Base-by-base conservation (phyloP, 1,140 invertebrate species). In the Melanaphis sacchari region DNA sequence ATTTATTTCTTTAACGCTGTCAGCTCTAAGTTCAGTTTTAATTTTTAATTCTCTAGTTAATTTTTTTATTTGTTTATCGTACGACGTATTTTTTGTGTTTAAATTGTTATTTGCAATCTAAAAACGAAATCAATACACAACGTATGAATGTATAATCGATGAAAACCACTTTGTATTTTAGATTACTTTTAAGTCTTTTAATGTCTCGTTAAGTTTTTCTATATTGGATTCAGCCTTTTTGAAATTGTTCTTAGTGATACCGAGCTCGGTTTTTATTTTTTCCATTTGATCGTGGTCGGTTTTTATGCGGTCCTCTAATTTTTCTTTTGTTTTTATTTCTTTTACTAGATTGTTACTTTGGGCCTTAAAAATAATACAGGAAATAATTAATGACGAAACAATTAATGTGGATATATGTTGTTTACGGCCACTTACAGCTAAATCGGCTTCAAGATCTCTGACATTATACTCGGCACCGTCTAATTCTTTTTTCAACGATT, bases 61-160 rank as follows among this genome's bases (percentile, higher is more conserved):
- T 54, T 93, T 93, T 18, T 93, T 93, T 54, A 93, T 93, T 85
- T 93, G 66, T 85, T 93, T 93, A 5, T 93, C 91, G 36, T 85
- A 93, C 26, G 46, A 54, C 5, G n/a, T 54, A 93, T 93, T 93
- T 54, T 93, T 93, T 18, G 76, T 22, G 21, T 85, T 93, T 31
- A 93, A 93, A 52, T 52, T 52, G 31, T 84, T 93, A 31, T 93
- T 93, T n/a, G 43, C 38, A 41, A 93, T 84, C 91, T 93, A 52
- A 52, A 52, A 41, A 41, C 24, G 22, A 90, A 90, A 66, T 15
- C n/a, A 31, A n/a, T 90, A 38, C n/a, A 1, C 8, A 41, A 66
- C 26, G 1, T 26, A 54, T 54, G 5, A 15, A 66, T 38, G 1
- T 26, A 54, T 54, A 11, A 15, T 40, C 26, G 15, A 38, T 38